Percentiles rank a stretch among this genome's conserved stretches.
These are phyloP conservation scores for Balanococcus diminutus DNA, from an alignment of 2,888 invertebrate genomes.

Conservation along the genomic window DNA sequence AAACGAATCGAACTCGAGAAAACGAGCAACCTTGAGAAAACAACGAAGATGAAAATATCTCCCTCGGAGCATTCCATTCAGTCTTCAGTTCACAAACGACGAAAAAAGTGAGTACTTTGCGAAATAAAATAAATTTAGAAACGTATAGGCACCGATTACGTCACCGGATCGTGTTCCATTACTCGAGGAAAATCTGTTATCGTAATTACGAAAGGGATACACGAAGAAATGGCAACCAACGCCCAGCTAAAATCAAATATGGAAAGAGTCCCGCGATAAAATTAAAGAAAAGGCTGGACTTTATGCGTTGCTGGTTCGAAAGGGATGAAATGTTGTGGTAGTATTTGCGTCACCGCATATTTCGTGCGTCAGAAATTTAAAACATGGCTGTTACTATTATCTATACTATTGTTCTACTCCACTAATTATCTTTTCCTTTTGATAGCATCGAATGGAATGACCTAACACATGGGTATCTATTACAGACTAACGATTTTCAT, in stretches of 20 bases:
- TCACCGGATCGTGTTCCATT: background rate
- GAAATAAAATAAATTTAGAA: background rate
- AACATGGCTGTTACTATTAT: background rate
- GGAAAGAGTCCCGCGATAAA: background rate
- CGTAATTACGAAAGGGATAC: background rate
- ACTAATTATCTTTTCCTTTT: conserved; percentile 14
- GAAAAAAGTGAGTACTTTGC: background rate
- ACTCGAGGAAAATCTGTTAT: background rate
- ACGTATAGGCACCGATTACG: background rate
- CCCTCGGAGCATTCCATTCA: background rate
- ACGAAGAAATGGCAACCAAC: background rate
- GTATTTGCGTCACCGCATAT: background rate
- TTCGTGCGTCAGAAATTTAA: conserved; percentile 23
- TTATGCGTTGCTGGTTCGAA: background rate
- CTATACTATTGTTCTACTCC: background rate
- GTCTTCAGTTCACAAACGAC: background rate
- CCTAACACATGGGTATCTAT: background rate
- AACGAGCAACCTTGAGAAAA: too few relatives aligned
- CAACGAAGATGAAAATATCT: background rate
- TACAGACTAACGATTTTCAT: background rate
- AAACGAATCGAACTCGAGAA: too few relatives aligned
- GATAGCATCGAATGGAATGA: background rate
- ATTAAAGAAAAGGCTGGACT: conserved; percentile 1
- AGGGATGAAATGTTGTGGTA: background rate
- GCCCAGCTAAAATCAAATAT: conserved; percentile 4